Base-by-base conservation (phyloP, 2,797 vertebrate species). In the Crocodylus rhombifer region DNA sequence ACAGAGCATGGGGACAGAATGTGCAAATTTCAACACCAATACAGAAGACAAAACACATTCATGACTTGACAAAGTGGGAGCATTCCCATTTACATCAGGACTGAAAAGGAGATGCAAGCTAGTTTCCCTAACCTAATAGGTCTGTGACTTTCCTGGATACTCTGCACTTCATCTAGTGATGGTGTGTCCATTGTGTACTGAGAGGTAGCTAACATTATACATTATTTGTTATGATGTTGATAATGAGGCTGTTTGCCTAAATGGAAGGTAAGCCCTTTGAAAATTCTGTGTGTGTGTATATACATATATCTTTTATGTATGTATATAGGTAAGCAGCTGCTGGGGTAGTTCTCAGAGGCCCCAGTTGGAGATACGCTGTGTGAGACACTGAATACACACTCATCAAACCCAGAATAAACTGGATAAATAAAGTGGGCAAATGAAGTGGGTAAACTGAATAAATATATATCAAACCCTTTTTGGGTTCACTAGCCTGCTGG, bases 121-220 rank as follows among this genome's bases (percentile, higher is more conserved):
- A 28, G 3, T 14, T 83, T 15, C 8, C 28, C 21, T 64, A 62
- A 33, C 0, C 1, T 42, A 79, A 7, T 10, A 3, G 0, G 0
- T 36, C 5, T 10, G 71, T 16, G 10, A 23, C 73, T 71, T 87
- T 3, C 5, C 17, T 33, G 13, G 67, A 51, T 25, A 61, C 14
- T 14, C 0, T 0, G 30, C 7, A 18, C 13, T 67, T 63, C n/a
- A 1, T 6, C 3, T 23, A 85, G 6, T 0, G 1, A 3, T 36
- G 73, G 4, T 6, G 20, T 75, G 25, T 63, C 0, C 0, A 6
- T 64, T 11, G 51, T 20, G 36, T 23, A 12, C 9, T 77, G 56
- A 62, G 56, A 87, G 84, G 62, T 3, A 82, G 18, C 1, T 63
- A 7, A 84, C n/a, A 2, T 0, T 55, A 13, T 2, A 82, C n/a